These are phyloP conservation scores for Antidorcas marsupialis DNA, from an alignment of 2,113 vertebrate species.

Conservation along the genomic window DNA sequence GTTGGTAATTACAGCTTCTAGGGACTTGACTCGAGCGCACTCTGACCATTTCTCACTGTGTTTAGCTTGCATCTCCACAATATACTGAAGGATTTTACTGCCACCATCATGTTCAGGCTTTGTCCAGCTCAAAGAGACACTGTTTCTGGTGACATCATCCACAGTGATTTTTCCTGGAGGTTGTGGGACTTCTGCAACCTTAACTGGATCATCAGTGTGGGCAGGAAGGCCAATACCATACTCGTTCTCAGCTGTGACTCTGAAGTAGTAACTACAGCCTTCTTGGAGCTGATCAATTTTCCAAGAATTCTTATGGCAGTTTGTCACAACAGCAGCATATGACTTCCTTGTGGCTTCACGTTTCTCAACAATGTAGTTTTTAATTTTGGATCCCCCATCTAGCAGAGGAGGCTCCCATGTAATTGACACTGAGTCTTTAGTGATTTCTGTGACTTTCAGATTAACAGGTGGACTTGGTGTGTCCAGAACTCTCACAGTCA, in stretches of 20 bases:
- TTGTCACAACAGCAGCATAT: slow-evolving; percentile 94
- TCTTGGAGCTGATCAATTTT: slow-evolving; percentile 96
- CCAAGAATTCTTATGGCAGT: slow-evolving; percentile 94
- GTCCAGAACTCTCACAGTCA: slow-evolving; percentile 94
- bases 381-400: slow-evolving; percentile 96
- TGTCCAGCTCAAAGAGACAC: slow-evolving; percentile 94
- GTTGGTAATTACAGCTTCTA: slow-evolving; percentile 91
- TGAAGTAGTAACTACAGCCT: slow-evolving; percentile 95
- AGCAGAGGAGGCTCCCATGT: slow-evolving; percentile 93
- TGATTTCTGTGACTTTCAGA: slow-evolving; percentile 93
- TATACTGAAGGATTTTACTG: slow-evolving; percentile 94
- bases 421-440: slow-evolving; percentile 93
- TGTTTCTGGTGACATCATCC: slow-evolving; percentile 94
- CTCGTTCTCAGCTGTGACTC: slow-evolving; percentile 94
- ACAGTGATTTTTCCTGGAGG: slow-evolving; percentile 93
- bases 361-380: slow-evolving; percentile 97
- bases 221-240: slow-evolving; percentile 93
- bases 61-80: slow-evolving; percentile 96
- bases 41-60: slow-evolving; percentile 94
- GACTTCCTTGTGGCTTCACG: slow-evolving; percentile 97
- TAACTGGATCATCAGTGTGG: slow-evolving; percentile 90
- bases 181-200: slow-evolving; percentile 97
- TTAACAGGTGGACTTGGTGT: slow-evolving; percentile 94
- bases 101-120: slow-evolving; percentile 97
- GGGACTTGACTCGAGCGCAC: slow-evolving; percentile 91